Base-by-base conservation (phyloP, 1,140 invertebrate species). In the Zaprionus davidi region DNA sequence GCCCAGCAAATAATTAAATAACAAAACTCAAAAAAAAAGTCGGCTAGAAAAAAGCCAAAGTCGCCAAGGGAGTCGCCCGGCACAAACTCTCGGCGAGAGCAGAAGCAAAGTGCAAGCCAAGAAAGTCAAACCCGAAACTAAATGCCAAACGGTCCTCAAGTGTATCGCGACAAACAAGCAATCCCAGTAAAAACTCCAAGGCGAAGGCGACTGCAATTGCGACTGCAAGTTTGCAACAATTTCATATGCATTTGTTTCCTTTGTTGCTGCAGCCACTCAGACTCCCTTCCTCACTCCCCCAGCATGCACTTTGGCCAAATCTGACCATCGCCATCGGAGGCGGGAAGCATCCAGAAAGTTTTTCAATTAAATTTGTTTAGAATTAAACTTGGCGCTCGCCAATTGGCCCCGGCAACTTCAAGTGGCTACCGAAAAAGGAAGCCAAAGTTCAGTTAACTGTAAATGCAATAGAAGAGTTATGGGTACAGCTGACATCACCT, bases 341-440 rank as follows among this genome's bases (percentile, higher is more conserved):
- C 46, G 46, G 11, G 22, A 51, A 81, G 49, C 58, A 77, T 87
- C 64, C 68, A 22, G 41, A 86, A 86, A 86, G 82, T 86, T 86
- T 86, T 86, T 86, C 82, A 86, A 86, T 86, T 86, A 86, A 86
- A 86, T 86, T 86, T 86, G 83, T 86, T 86, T 87, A 86, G 82
- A 86, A 87, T 86, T 86, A 82, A 85, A 86, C 82, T 86, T 86
- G 76, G 76, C 79, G 65, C 72, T 82, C 56, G 55, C 64, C 71
- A 62, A 69, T 69, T 53, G 56, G n/a, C 36, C 24, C 24, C 12
- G 28, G n/a, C 56, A 63, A 55, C 76, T 71, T 64, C 66, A 59
- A 79, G 64, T 68, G 26, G 20, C 64, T 31, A 4, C 38, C 22
- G 31, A 34, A 34, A 41, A 22, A 13, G 53, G 36, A 70, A 72